These are phyloP conservation scores for Benthochromis sp. DNA, from an alignment of 2,113 vertebrate genomes.

Conservation along the genomic window DNA sequence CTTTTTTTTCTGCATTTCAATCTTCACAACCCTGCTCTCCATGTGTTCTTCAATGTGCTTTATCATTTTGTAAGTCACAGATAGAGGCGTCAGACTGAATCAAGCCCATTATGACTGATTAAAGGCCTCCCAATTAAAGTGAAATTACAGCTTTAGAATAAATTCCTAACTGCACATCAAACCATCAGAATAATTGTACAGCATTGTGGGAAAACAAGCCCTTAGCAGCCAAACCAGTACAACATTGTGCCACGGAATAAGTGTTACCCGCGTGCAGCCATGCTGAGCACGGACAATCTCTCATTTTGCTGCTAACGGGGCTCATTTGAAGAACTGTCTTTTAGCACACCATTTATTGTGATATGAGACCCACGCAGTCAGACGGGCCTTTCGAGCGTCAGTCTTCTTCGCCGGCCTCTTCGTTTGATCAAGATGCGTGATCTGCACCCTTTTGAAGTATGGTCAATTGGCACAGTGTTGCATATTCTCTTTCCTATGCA, in stretches of 20 bases:
- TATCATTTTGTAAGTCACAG: not conserved
- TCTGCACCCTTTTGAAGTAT: slow-evolving; percentile 46
- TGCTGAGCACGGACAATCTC: slow-evolving; percentile 25
- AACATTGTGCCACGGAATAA: not conserved
- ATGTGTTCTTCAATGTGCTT: not conserved
- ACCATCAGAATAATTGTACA: not conserved
- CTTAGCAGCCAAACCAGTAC: not conserved
- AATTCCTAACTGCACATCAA: not conserved
- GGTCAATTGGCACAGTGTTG: slow-evolving; percentile 43
- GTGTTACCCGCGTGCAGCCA: slow-evolving; percentile 9
- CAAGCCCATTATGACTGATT: not conserved
- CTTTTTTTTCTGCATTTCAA: accelerated
- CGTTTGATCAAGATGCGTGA: slow-evolving; percentile 53
- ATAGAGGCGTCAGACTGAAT: not conserved
- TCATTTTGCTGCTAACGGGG: slow-evolving; percentile 13
- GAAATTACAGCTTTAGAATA: not conserved
- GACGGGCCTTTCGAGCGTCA: slow-evolving; percentile 35
- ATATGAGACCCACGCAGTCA: not conserved
- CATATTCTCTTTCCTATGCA: slow-evolving; percentile 23
- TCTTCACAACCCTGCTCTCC: not conserved
- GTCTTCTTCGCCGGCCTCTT: slow-evolving; percentile 11
- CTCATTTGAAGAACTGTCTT: slow-evolving; percentile 52
- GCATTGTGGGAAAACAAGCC: not conserved
- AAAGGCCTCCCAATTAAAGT: not conserved
- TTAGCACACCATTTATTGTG: slow-evolving; percentile 26